Conservation (phyloP, 2,888 invertebrate genomes). For the Drosophila nigricruria region DNA sequence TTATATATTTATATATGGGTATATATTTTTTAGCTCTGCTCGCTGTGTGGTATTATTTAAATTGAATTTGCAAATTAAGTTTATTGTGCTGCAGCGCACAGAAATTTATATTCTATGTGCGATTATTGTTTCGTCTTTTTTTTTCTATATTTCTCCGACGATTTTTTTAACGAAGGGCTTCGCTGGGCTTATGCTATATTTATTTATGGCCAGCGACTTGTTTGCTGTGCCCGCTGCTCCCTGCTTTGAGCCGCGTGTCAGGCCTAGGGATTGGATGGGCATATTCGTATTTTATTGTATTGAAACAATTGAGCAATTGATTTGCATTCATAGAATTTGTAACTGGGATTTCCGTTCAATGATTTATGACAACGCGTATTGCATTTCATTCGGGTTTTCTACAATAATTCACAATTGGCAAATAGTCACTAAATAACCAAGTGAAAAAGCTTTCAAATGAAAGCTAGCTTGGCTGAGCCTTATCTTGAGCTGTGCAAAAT, state of each 20-base stretch:
- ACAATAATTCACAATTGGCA: constrained; percentile 37
- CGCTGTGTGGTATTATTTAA: constrained; percentile 70
- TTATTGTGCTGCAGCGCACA: constrained; percentile 66
- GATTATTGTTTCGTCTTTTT: constrained; percentile 51
- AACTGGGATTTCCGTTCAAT: constrained; percentile 72
- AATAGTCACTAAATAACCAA: constrained; percentile 23
- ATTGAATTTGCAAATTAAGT: constrained; percentile 79
- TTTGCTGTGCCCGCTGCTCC: constrained; percentile 44
- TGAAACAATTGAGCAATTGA: constrained; percentile 78
- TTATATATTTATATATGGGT: neutral
- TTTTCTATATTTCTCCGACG: constrained; percentile 4
- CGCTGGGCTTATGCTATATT: constrained; percentile 72
- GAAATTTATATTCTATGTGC: constrained; percentile 72
- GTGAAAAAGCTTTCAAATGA: constrained; percentile 5
- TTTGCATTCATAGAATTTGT: constrained; percentile 76
- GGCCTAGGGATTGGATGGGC: constrained; percentile 18
- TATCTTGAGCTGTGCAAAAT: neutral
- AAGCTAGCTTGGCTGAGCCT: neutral
- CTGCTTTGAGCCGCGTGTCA: constrained; percentile 22
- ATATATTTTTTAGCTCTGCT: constrained; percentile 26
- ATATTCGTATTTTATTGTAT: constrained; percentile 51
- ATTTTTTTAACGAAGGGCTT: constrained; percentile 32
- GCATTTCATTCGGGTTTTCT: constrained; percentile 24
- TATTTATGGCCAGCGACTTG: constrained; percentile 74
- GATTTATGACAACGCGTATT: constrained; percentile 66